phyloP scores from a whole-genome alignment of 92 coral and sea anemone species.

The Anthopleura xanthogrammica region DNA sequence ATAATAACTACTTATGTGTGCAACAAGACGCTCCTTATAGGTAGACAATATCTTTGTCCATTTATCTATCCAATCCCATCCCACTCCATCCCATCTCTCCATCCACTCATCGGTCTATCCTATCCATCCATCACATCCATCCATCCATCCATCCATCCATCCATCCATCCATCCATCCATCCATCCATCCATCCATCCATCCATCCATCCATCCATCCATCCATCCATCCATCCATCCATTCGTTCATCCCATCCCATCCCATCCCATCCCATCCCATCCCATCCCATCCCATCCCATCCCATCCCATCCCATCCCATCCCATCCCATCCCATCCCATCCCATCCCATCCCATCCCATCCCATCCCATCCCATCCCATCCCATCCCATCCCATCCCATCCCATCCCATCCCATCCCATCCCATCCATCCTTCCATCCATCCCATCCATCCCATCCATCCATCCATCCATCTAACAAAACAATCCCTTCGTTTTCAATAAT shows the following conservation, averaged over 20 bases:
- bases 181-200: neutral
- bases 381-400: neutral
- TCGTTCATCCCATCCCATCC: neutral
- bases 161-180: neutral
- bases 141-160: neutral
- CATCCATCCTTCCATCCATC: neutral
- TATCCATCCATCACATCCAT: neutral
- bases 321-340: neutral
- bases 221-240: neutral
- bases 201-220: neutral
- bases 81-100: neutral
- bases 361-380: neutral
- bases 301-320: neutral
- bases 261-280: neutral
- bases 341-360: neutral
- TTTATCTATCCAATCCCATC: neutral
- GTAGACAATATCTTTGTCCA: neutral
- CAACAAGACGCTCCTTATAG: conserved; percentile 22
- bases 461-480: too few species aligned
- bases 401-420: neutral
- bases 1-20: conserved; percentile 25
- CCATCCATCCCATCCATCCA: neutral
- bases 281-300: neutral
- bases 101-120: neutral
- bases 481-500: too few species aligned